These are phyloP conservation scores for Pachycephala philippinensis DNA, from an alignment of 2,113 vertebrate species.

Conservation along the genomic window DNA sequence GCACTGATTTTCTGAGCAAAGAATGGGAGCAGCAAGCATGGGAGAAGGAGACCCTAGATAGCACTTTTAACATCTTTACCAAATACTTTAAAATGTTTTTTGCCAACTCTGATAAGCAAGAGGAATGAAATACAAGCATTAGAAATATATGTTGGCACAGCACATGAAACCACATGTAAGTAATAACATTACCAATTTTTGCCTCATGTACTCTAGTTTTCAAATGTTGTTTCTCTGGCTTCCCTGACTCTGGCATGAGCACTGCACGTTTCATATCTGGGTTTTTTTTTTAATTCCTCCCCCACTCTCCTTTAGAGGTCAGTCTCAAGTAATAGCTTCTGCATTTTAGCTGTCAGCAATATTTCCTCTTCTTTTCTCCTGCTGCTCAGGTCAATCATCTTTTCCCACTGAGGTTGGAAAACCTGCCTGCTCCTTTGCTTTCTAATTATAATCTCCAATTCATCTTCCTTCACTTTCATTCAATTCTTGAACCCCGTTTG, in stretches of 20 bases:
- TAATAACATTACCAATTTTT: not conserved
- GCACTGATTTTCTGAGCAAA: not conserved
- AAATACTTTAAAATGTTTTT: not conserved
- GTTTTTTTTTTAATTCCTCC: not conserved
- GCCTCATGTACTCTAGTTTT: not conserved
- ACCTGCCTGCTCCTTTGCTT: constrained; percentile 31
- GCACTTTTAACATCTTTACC: not conserved
- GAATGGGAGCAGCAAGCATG: not conserved
- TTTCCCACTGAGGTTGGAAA: constrained; percentile 38
- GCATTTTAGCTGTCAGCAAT: constrained; percentile 47
- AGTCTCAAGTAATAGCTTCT: constrained; percentile 47
- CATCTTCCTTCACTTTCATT: constrained; percentile 28
- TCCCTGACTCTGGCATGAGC: not conserved
- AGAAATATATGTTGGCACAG: not conserved
- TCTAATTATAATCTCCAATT: constrained; percentile 42
- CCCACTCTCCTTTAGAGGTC: not conserved
- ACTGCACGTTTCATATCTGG: not conserved
- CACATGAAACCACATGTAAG: not conserved
- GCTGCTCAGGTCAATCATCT: constrained; percentile 50
- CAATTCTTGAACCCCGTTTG: not conserved
- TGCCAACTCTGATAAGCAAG: not conserved
- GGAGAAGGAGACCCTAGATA: not conserved
- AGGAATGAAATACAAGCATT: not conserved
- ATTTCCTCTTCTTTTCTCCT: constrained; percentile 54
- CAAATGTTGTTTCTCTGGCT: not conserved